A percentile compares a stretch with the other conserved stretches of the same genome.
Evolutionary conservation across 2,888 invertebrate species (phyloP).

Genomic region (Mesorhabditis belari): DNA sequence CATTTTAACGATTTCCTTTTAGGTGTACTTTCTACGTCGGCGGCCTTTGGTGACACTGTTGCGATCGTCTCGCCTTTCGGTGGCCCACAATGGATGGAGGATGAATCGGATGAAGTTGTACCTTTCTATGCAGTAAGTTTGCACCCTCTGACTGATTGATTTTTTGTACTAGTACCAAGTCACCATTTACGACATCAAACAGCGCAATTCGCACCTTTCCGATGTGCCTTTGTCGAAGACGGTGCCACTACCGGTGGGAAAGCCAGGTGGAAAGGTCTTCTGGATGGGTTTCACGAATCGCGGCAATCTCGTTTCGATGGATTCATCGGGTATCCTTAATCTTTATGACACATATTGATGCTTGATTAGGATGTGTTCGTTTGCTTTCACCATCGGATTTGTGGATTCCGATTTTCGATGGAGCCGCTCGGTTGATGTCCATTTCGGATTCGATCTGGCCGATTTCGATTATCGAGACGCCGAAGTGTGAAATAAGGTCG

Average conservation of each 20-base stretch:
- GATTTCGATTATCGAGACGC: conserved; percentile 25
- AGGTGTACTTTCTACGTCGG: conserved; percentile 65
- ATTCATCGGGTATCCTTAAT: conserved; percentile 16
- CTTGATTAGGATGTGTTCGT: conserved; percentile 16
- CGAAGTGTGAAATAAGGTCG: background rate
- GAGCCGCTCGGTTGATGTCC: conserved; percentile 17
- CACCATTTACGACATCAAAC: conserved; percentile 15
- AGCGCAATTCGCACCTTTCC: conserved; percentile 12
- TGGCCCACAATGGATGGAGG: conserved; percentile 16
- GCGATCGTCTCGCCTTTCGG: conserved; percentile 66
- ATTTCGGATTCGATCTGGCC: conserved; percentile 43
- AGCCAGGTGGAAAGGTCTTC: conserved; percentile 17
- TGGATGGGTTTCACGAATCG: conserved; percentile 35
- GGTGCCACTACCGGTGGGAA: conserved; percentile 12
- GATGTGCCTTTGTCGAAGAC: conserved; percentile 4
- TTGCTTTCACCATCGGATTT: conserved; percentile 21
- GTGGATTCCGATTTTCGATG: conserved; percentile 46
- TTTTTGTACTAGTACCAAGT: conserved; percentile 13
- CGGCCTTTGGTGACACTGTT: conserved; percentile 63
- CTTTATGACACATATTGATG: too few relatives aligned
- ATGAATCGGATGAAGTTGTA: conserved; percentile 9
- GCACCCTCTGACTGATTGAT: background rate
- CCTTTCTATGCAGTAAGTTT: background rate
- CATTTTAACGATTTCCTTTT: background rate
- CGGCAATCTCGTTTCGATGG: conserved; percentile 39